Percentiles rank a stretch among this genome's conserved stretches.
Conservation (phyloP, 2,888 invertebrate genomes). For the Drosophila prolongata region DNA sequence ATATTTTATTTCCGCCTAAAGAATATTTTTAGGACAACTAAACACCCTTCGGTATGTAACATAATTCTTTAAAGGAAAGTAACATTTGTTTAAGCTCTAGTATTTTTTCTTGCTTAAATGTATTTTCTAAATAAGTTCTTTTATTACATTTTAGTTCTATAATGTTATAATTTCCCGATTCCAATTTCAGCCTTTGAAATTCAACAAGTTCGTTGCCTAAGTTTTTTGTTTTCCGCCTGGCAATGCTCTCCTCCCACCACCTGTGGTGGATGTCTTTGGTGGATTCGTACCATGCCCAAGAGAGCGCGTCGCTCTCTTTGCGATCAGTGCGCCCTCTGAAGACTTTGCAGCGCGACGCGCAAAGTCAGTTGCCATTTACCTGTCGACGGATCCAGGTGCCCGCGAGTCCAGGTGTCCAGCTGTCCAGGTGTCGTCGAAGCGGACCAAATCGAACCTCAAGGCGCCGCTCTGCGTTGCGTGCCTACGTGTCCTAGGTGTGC, state of each 20-base stretch:
- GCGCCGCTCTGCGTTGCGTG: slow-evolving; percentile 75
- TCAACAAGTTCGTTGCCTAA: slow-evolving; percentile 57
- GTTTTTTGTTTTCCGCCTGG: slow-evolving; percentile 52
- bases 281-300: slow-evolving; percentile 6
- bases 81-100: too few relatives aligned
- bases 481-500: slow-evolving; percentile 37
- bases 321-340: background rate
- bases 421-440: slow-evolving; percentile 60
- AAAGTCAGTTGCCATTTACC: slow-evolving; percentile 80
- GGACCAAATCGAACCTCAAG: slow-evolving; percentile 66
- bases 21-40: too few relatives aligned
- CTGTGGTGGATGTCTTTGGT: slow-evolving; percentile 23
- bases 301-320: slow-evolving; percentile 6
- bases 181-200: background rate
- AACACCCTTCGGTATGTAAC: background rate
- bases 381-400: slow-evolving; percentile 60
- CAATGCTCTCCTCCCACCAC: slow-evolving; percentile 37
- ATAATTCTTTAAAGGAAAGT: background rate
- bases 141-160: background rate
- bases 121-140: background rate
- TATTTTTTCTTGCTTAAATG: background rate
- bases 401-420: background rate
- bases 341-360: slow-evolving; percentile 7
- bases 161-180: background rate
- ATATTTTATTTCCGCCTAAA: too few relatives aligned